These are phyloP conservation scores for Aleiodes leptofemur DNA, from an alignment of 2,888 invertebrate genomes.

Conservation along the genomic window DNA sequence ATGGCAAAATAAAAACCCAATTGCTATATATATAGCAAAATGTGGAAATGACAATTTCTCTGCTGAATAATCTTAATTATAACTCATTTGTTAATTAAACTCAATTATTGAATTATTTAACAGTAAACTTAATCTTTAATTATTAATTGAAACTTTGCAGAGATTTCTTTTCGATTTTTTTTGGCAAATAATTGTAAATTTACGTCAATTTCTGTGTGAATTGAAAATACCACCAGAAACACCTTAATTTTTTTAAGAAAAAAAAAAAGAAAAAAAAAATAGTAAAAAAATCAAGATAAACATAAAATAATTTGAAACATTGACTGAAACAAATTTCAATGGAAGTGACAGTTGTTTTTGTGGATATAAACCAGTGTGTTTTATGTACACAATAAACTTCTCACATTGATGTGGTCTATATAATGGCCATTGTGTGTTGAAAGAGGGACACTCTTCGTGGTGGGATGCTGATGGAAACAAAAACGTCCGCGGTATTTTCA, in stretches of 20 bases:
- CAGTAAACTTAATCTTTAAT: too few relatives aligned
- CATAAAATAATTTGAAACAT: conserved; percentile 14
- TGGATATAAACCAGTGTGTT: conserved; percentile 30
- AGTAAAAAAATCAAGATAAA: neutral
- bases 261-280: neutral
- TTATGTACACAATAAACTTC: conserved; percentile 48
- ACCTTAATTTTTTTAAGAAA: too few relatives aligned
- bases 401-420: conserved; percentile 61
- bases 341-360: conserved; percentile 13
- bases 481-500: conserved; percentile 70
- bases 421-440: conserved; percentile 72
- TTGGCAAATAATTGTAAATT: neutral
- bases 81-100: too few relatives aligned
- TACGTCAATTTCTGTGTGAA: too few relatives aligned
- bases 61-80: too few relatives aligned
- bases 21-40: too few relatives aligned
- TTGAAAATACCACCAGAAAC: too few relatives aligned
- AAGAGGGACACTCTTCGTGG: conserved; percentile 44
- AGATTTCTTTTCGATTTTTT: neutral
- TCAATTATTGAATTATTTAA: too few relatives aligned
- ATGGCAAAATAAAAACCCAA: too few relatives aligned
- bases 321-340: conserved; percentile 2
- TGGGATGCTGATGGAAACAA: conserved; percentile 66
- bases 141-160: too few relatives aligned
- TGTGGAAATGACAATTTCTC: too few relatives aligned